Base-by-base conservation (phyloP, 2,888 invertebrate genomes). In the Hirtodrosophila duncani region DNA sequence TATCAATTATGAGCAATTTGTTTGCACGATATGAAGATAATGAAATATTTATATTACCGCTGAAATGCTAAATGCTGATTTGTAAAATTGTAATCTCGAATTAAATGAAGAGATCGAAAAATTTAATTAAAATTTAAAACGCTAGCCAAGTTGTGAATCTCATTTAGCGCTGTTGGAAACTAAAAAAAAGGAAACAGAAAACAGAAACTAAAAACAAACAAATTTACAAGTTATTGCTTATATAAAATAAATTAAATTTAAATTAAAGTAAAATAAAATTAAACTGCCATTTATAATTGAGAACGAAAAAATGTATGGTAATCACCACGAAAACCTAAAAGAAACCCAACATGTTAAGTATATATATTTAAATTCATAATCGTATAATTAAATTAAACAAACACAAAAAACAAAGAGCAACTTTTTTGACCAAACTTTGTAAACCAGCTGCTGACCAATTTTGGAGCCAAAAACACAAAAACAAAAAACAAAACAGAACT, bases 281-380 rank as follows among this genome's bases (percentile, higher is more conserved):
- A 43, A 78, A 79, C 72, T 79, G 79, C 72, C 79, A 79, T 65
- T 57, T 46, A 49, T 27, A 41, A 38, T 49, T n/a, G 23, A 45
- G 27, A 10, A 16, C 11, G 11, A 49, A 36, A 36, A 16, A 29
- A 30, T 10, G 23, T 53, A 31, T 26, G 30, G 23, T 39, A 39
- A 39, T 23, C 39, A 39, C 29, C 4, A 7, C 20, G 20, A 20
- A 37, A 9, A 20, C 18, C 9, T 23, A 27, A 2, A 37, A 17
- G 27, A 26, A 20, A 38, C 20, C 26, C 37, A 18, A 8, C 18
- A 37, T 20, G 17, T 14, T 33, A 33, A 33, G 33, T 36, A 36
- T 14, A 36, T 36, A 3, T 23, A 13, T 1, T 49, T 23, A 45
- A 7, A 45, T 10, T n/a, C 9, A 42, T 16, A 31, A 46, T 29